These are phyloP conservation scores for Tetrax tetrax DNA, from an alignment of 2,113 vertebrate species.

Conservation along the genomic window DNA sequence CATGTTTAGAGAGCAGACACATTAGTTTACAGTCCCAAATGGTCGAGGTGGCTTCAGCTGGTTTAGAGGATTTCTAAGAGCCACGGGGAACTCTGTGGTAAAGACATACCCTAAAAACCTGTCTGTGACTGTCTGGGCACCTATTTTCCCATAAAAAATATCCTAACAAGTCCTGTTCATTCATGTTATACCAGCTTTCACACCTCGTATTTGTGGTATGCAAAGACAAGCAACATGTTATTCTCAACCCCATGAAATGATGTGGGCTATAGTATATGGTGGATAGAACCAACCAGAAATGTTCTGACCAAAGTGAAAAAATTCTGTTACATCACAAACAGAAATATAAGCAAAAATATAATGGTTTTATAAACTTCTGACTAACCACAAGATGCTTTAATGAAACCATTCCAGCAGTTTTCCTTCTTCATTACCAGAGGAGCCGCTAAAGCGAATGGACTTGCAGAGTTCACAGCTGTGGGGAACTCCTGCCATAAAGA, in stretches of 20 bases:
- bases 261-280: neutral
- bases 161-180: slow-evolving; percentile 36
- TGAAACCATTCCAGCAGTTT: slow-evolving; percentile 13
- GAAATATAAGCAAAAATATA: slow-evolving; percentile 34
- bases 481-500: slow-evolving; percentile 32
- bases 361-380: slow-evolving; percentile 36
- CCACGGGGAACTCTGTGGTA: slow-evolving; percentile 26
- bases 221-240: slow-evolving; percentile 44
- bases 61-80: slow-evolving; percentile 38
- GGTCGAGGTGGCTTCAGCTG: slow-evolving; percentile 30
- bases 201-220: slow-evolving; percentile 60
- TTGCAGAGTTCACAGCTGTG: slow-evolving; percentile 2
- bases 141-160: slow-evolving; percentile 36
- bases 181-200: slow-evolving; percentile 55
- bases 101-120: slow-evolving; percentile 31
- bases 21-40: slow-evolving; percentile 31
- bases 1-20: neutral
- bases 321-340: slow-evolving; percentile 41
- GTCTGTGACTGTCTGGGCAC: slow-evolving; percentile 40
- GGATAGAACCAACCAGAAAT: slow-evolving; percentile 20
- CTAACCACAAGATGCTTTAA: slow-evolving; percentile 23
- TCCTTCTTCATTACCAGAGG: slow-evolving; percentile 12
- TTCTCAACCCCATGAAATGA: neutral
- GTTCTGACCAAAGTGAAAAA: slow-evolving; percentile 11
- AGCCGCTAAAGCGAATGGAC: neutral